Conservation (phyloP, 2,797 vertebrate genomes). For the Corythornis leucogaster region DNA sequence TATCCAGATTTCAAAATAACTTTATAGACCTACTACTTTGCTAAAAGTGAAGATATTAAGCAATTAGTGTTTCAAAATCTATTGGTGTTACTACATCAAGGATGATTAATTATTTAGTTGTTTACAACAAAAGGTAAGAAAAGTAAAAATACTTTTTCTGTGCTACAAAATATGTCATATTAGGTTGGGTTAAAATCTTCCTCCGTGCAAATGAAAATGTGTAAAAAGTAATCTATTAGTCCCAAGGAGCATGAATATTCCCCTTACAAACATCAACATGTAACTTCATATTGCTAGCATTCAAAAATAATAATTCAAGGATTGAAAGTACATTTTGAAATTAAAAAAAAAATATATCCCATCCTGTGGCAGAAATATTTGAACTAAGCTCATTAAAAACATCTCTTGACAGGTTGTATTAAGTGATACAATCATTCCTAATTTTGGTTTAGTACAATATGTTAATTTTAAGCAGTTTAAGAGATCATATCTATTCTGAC, state of each 20-base stretch:
- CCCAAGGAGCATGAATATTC: neutral
- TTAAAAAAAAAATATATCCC: neutral
- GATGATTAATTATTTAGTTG: neutral
- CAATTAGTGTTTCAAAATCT: neutral
- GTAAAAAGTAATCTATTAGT: neutral
- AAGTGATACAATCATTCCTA: slow-evolving; percentile 22
- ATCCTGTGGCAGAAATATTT: neutral
- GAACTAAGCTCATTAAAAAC: slow-evolving; percentile 15
- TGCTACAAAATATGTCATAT: neutral
- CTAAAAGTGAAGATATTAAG: neutral
- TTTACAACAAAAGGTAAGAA: neutral
- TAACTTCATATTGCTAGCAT: neutral
- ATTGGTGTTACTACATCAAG: neutral
- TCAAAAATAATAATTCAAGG: neutral
- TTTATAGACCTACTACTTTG: neutral
- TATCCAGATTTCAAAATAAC: neutral
- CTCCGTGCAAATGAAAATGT: neutral
- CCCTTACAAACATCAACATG: neutral
- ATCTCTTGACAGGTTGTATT: slow-evolving; percentile 24
- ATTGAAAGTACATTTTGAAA: neutral
- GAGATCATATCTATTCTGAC: neutral
- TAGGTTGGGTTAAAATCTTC: neutral
- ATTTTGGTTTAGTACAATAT: slow-evolving; percentile 36
- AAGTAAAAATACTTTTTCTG: neutral
- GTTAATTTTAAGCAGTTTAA: slow-evolving; percentile 41